A percentile compares a stretch with the other conserved stretches of the same genome.
These are phyloP conservation scores for Saimiri boliviensis DNA, from an alignment of 2,113 vertebrate genomes.

Conservation along the genomic window DNA sequence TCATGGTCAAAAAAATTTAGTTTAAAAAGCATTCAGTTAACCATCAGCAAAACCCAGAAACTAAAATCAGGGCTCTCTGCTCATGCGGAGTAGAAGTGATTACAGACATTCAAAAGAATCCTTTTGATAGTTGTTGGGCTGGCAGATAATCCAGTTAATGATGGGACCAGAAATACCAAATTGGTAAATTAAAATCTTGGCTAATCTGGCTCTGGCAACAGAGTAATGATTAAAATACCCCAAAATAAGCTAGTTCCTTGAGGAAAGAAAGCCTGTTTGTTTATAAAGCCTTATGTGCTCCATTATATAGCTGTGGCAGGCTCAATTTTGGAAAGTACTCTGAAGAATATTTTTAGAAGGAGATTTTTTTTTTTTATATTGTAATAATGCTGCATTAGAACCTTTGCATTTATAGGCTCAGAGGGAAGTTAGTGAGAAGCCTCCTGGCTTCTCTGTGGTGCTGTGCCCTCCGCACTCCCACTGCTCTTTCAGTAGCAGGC, in stretches of 20 bases:
- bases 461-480: too few relatives aligned
- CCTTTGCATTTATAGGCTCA: neutral
- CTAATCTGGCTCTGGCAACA: neutral
- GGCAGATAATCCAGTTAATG: neutral
- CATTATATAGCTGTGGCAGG: accelerated
- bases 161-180: neutral
- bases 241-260: neutral
- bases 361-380: neutral
- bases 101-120: neutral
- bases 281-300: accelerated
- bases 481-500: neutral
- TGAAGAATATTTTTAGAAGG: neutral
- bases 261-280: neutral
- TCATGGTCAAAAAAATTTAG: neutral
- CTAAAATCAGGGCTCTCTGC: neutral
- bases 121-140: neutral
- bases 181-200: neutral
- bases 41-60: neutral
- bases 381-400: neutral
- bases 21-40: neutral
- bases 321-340: neutral
- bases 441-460: accelerated
- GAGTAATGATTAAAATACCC: too few relatives aligned
- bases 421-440: neutral
- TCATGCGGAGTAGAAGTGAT: neutral